Base-by-base conservation (phyloP, 2,113 vertebrate genomes). In the Nibea albiflora region DNA sequence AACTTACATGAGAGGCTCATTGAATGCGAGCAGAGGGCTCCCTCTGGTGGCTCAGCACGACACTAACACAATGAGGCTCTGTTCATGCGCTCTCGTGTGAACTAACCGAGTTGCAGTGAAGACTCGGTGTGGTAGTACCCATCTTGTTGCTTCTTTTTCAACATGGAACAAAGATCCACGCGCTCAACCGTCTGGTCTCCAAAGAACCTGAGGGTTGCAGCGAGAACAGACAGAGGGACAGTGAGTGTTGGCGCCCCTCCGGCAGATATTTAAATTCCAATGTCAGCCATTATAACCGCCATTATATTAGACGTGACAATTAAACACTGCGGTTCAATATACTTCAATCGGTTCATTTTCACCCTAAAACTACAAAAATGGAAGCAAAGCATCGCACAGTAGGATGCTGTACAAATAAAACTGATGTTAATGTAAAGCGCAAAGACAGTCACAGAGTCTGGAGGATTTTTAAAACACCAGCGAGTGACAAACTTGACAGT, bases 131-230 rank as follows among this genome's bases (percentile, higher is more conserved):
- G 95, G 85, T 98, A 99, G 88, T 99, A 98, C 44, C 98, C 98
- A 84, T 95, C 95, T 1, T 94, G 93, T 50, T 96, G 96, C 86
- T 98, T 99, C 90, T 96, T 96, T 93, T 99, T 99, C 89, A 96
- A 67, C 98, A 99, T 99, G 76, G 98, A 98, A 87, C 98, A 99
- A 86, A 99, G 96, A 91, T 99, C 98, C 67, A 99, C 87, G 50
- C 96, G 93, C 44, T 93, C 94, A 49, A 98, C 90, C 0, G 81
- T 73, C 92, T 99, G 97, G 76, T 96, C 94, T 92, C 98, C 98
- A 92, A 99, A 99, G 85, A 88, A 94, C 86, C 90, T 91, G 90
- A 81, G 93, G 76, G 81, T 57, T 20, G n/a, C 28, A 73, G n/a
- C 4, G 2, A 80, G 64, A 81, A 76, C 8, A 11, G 12, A 31